Evolutionary conservation across 2,888 invertebrate genomes (phyloP).

Genomic region (Antheraea assamensis): DNA sequence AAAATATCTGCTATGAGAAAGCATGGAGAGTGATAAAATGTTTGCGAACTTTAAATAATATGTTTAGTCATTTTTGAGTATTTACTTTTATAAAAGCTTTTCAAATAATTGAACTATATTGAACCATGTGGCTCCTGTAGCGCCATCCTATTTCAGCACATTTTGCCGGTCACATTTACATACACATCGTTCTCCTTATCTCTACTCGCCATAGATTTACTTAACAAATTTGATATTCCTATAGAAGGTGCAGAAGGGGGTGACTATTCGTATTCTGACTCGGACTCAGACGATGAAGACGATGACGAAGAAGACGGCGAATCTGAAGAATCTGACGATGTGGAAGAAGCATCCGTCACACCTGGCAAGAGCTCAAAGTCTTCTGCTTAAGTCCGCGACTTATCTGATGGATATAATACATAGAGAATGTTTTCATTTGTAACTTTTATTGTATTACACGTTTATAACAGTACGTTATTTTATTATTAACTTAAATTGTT

Average conservation of each 20-base stretch:
- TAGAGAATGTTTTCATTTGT: constrained; percentile 12
- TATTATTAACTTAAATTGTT: not conserved
- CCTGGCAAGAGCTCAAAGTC: constrained; percentile 6
- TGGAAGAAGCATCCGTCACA: constrained; percentile 38
- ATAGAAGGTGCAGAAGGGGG: constrained; percentile 67
- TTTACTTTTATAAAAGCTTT: too few relatives aligned
- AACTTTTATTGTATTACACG: constrained; percentile 17
- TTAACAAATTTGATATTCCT: not conserved
- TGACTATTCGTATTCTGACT: constrained; percentile 66
- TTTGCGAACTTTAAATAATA: too few relatives aligned
- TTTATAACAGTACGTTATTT: constrained; percentile 15
- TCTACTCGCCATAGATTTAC: too few relatives aligned
- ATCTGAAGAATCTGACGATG: constrained; percentile 51
- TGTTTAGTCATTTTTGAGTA: too few relatives aligned
- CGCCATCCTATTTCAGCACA: too few relatives aligned
- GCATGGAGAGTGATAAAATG: too few relatives aligned
- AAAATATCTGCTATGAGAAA: too few relatives aligned
- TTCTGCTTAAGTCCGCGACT: not conserved
- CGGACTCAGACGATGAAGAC: constrained; percentile 76
- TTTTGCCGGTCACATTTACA: too few relatives aligned
- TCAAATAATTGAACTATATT: too few relatives aligned
- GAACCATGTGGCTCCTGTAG: too few relatives aligned
- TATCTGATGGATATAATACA: not conserved
- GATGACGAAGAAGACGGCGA: constrained; percentile 63
- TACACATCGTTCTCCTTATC: too few relatives aligned